Base-by-base conservation (phyloP, 2,888 invertebrate species). In the Tiliacea citrago region DNA sequence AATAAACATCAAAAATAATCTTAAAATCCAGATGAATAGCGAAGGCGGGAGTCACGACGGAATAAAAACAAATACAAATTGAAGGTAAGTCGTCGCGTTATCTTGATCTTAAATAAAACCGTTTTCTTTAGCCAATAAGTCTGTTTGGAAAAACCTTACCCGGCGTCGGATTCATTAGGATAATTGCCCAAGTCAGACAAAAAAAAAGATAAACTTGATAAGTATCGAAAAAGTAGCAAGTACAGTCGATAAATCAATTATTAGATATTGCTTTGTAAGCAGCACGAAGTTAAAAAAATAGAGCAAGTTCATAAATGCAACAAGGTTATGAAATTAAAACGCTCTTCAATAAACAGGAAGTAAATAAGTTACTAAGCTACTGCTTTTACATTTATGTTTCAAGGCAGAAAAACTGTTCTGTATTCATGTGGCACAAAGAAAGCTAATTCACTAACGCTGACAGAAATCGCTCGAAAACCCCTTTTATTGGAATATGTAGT, bases 1-100 rank as follows among this genome's bases (percentile, higher is more conserved):
- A 91, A 93, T 92, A 92, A 92, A 91, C 90, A 92, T 91, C 87
- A 90, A 85, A 90, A 91, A 91, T 91, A 92, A 92, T 92, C 92
- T 91, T 86, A 85, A 92, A 91, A 93, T 91, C 92, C 91, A 90
- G 91, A 94, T 92, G 89, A 93, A 93, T 93, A 86, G 91, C 88
- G 86, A 87, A 70, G 81, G 84, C 88, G 85, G 81, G 84, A 83
- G 84, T 82, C 86, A 87, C 85, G 77, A 83, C 83, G 87, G 84
- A 88, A 90, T 89, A 90, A 90, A 90, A 90, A 90, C 88, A 91
- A 91, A 91, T 90, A 88, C 88, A 90, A 91, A 91, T 86, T 81
- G 83, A 84, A 87, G 89, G 89, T 89, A 90, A 90, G 88, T 81
- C 88, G 84, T 71, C 75, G 84, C 68, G 75, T 90, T 90, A 89